Conservation (phyloP, 2,888 invertebrate species). For the Acronicta alni region DNA sequence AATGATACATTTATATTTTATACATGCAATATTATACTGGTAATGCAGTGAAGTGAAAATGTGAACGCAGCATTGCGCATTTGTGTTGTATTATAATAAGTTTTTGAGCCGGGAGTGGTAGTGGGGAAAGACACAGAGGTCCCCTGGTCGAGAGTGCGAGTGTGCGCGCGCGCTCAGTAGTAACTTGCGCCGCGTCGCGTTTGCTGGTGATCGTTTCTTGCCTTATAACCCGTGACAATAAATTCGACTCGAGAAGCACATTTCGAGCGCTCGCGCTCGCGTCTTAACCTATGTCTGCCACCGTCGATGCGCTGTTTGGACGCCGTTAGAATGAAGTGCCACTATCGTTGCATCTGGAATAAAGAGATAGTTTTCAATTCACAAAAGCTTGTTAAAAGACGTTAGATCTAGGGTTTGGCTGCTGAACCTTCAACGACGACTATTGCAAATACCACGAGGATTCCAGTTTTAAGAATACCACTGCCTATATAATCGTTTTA, state of each 20-base stretch:
- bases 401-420: constrained; percentile 89
- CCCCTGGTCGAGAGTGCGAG: constrained; percentile 52
- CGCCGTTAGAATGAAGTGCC: constrained; percentile 91
- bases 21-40: constrained; percentile 7
- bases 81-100: constrained; percentile 46
- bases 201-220: constrained; percentile 72
- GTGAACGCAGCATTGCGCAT: constrained; percentile 57
- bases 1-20: constrained; percentile 16
- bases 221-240: constrained; percentile 83
- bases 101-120: constrained; percentile 41
- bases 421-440: constrained; percentile 80
- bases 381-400: constrained; percentile 97
- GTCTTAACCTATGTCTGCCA: constrained; percentile 85
- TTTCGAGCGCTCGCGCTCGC: constrained; percentile 85
- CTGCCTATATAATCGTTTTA: constrained; percentile 83
- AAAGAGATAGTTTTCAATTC: constrained; percentile 97
- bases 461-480: constrained; percentile 77
- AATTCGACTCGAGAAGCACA: constrained; percentile 80
- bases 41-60: constrained; percentile 42
- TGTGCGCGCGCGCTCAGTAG: constrained; percentile 75
- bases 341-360: constrained; percentile 97
- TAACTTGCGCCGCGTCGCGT: constrained; percentile 75
- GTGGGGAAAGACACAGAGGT: constrained; percentile 61
- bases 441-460: constrained; percentile 80
- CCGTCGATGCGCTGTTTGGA: constrained; percentile 82